These are phyloP conservation scores for Pristis pectinata DNA, from an alignment of 2,797 vertebrate genomes.

Conservation along the genomic window DNA sequence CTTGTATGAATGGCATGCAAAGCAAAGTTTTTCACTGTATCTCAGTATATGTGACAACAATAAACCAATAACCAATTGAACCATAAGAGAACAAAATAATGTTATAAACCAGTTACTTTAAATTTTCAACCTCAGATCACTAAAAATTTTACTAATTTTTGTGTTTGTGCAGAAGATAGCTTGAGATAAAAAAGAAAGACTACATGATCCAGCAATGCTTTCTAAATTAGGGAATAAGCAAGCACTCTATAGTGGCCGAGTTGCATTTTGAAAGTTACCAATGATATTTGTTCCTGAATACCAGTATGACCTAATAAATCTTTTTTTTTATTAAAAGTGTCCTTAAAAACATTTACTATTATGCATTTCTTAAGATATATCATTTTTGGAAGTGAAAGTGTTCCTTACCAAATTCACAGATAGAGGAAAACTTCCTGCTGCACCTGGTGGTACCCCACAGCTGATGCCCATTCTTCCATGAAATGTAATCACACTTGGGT, in stretches of 20 bases:
- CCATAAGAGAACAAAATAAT: neutral
- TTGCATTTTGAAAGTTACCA: neutral
- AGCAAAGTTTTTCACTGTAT: no score
- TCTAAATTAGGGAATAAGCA: neutral
- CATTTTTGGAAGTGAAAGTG: neutral
- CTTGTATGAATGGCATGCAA: no score
- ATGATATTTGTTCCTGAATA: neutral
- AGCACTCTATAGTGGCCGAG: no score
- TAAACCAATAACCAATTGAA: no score
- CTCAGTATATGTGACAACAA: no score
- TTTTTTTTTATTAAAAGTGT: neutral
- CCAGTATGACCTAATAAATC: neutral
- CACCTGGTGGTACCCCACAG: constrained; percentile 51
- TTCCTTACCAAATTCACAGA: constrained; percentile 57
- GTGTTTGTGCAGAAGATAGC: neutral
- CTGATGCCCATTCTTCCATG: constrained; percentile 40
- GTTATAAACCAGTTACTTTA: neutral
- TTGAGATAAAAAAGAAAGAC: neutral
- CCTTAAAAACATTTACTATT: neutral
- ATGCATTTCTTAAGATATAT: neutral
- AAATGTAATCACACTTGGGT: neutral
- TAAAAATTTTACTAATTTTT: neutral
- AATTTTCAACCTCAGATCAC: neutral
- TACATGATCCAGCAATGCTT: neutral
- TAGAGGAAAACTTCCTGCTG: constrained; percentile 46